Percentiles rank a stretch among this genome's conserved stretches.
Conservation (phyloP, 2,888 invertebrate genomes). For the Dynastes tityus region DNA sequence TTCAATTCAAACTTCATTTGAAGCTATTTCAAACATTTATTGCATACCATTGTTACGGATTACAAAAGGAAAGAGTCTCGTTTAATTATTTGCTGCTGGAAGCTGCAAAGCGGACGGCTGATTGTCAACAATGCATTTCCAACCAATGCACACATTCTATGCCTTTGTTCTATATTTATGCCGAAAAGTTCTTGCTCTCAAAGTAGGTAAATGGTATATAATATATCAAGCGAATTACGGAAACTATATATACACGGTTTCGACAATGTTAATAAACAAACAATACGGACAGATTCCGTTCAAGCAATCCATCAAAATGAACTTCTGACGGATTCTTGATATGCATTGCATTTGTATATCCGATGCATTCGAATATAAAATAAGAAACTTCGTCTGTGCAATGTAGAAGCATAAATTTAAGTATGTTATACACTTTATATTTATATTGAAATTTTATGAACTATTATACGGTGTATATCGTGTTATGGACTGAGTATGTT, state of each 20-base stretch:
- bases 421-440: slow-evolving; percentile 9
- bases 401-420: background rate
- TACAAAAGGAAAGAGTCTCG: slow-evolving; percentile 5
- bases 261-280: slow-evolving; percentile 13
- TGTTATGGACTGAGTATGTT: slow-evolving; percentile 12
- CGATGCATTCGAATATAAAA: background rate
- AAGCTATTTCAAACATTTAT: slow-evolving; percentile 17
- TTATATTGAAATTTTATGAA: slow-evolving; percentile 17
- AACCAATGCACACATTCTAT: background rate
- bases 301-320: slow-evolving; percentile 3
- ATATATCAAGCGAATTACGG: background rate
- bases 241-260: background rate
- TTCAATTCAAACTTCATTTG: background rate
- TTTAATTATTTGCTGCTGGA: slow-evolving; percentile 5
- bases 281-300: background rate
- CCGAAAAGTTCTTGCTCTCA: background rate
- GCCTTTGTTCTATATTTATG: slow-evolving; percentile 17
- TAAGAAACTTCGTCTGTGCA: background rate
- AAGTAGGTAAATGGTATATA: background rate
- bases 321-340: background rate
- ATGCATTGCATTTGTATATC: background rate
- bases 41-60: background rate
- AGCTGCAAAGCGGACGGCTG: background rate
- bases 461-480: slow-evolving; percentile 3
- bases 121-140: background rate